Evolutionary conservation across 2,888 invertebrate genomes (phyloP).

Genomic region (Dynastes grantii): DNA sequence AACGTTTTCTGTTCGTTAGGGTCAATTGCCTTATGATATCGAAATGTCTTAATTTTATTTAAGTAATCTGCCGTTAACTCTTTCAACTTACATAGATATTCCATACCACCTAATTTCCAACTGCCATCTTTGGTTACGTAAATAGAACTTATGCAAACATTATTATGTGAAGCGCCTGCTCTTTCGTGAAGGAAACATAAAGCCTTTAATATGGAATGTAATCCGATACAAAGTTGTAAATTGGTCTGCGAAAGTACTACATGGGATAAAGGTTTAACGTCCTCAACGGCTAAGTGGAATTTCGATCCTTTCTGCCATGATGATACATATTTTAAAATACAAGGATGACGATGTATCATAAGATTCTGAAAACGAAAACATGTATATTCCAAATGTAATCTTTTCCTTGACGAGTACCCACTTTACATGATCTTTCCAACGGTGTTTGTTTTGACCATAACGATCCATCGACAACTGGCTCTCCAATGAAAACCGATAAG

Average conservation of each 20-base stretch:
- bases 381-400: slow-evolving; percentile 47
- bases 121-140: slow-evolving; percentile 88
- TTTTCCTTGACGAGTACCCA: slow-evolving; percentile 63
- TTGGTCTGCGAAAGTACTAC: slow-evolving; percentile 79
- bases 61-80: slow-evolving; percentile 80
- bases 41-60: slow-evolving; percentile 77
- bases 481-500: slow-evolving; percentile 84
- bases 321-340: slow-evolving; percentile 86
- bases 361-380: slow-evolving; percentile 78
- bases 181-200: slow-evolving; percentile 89
- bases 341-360: slow-evolving; percentile 89
- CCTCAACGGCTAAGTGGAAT: slow-evolving; percentile 86
- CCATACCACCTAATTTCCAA: slow-evolving; percentile 92
- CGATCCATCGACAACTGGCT: slow-evolving; percentile 77
- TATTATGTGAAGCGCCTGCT: slow-evolving; percentile 87
- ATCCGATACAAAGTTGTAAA: slow-evolving; percentile 88
- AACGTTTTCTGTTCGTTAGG: slow-evolving; percentile 76
- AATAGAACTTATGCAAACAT: slow-evolving; percentile 84
- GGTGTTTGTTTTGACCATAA: slow-evolving; percentile 79
- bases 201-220: slow-evolving; percentile 86
- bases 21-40: slow-evolving; percentile 83
- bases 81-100: slow-evolving; percentile 81
- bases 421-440: slow-evolving; percentile 85
- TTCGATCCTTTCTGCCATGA: slow-evolving; percentile 86
- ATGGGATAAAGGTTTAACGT: slow-evolving; percentile 82